phyloP scores from a whole-genome alignment of 2,888 invertebrate genomes.

The Limnephilus lunatus region DNA sequence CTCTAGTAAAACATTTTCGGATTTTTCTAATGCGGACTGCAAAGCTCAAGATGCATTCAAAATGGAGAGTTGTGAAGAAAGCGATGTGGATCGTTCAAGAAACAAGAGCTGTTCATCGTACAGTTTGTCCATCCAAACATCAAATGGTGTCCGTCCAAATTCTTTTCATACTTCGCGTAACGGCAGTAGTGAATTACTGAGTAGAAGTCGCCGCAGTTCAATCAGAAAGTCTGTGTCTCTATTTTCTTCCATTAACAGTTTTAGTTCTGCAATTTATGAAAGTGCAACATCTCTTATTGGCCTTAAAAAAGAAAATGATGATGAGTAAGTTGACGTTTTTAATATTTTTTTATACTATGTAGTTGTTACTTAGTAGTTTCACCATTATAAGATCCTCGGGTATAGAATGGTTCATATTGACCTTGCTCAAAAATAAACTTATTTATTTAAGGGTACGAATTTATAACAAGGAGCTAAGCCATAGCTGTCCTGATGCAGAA shows the following conservation, averaged over 20 bases:
- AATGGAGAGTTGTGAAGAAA: conserved; percentile 19
- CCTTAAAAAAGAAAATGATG: conserved; percentile 56
- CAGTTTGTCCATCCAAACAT: conserved; percentile 54
- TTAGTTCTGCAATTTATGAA: conserved; percentile 67
- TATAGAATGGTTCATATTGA: background rate
- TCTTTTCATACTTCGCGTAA: conserved; percentile 35
- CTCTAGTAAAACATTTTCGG: conserved; percentile 62
- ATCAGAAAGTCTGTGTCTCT: conserved; percentile 71
- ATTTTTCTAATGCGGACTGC: conserved; percentile 55
- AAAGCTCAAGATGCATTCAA: conserved; percentile 37
- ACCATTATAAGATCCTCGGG: background rate
- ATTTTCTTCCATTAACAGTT: conserved; percentile 70
- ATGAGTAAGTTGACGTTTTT: conserved; percentile 58
- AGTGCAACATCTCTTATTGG: conserved; percentile 64
- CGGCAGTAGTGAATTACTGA: conserved; percentile 43
- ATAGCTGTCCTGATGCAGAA: no score
- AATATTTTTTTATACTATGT: background rate
- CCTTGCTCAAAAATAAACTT: no score
- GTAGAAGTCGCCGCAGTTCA: conserved; percentile 29
- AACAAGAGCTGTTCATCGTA: conserved; percentile 38
- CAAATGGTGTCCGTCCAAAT: conserved; percentile 59
- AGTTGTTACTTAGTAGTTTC: no score
- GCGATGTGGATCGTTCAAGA: conserved; percentile 15
- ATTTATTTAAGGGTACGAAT: no score
- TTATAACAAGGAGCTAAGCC: no score